These are phyloP conservation scores for Acleris sparsana DNA, from an alignment of 2,888 invertebrate species.

Conservation along the genomic window DNA sequence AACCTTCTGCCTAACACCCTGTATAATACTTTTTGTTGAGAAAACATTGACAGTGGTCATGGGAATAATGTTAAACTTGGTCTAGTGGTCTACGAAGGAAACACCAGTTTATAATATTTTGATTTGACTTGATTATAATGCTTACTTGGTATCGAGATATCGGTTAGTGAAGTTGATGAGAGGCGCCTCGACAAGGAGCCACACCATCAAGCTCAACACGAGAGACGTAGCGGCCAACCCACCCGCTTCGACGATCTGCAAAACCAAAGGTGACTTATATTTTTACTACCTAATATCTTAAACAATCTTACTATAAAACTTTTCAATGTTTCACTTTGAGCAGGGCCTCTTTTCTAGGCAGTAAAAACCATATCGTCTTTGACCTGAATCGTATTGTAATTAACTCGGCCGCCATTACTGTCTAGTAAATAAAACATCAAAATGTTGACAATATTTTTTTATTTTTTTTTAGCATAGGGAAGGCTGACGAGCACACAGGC, in stretches of 20 bases:
- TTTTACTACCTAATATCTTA: neutral
- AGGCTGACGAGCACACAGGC: too few relatives aligned
- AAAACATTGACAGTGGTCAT: too few relatives aligned
- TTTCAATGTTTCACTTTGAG: too few relatives aligned
- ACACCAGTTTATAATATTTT: neutral
- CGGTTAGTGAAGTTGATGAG: slow-evolving; percentile 27
- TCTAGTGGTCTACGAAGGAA: neutral
- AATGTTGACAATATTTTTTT: too few relatives aligned
- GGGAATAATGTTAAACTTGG: slow-evolving; percentile 11
- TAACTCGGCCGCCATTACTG: too few relatives aligned
- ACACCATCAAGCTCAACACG: slow-evolving; percentile 20
- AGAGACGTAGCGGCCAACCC: slow-evolving; percentile 5
- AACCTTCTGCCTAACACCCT: too few relatives aligned
- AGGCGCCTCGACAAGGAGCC: slow-evolving; percentile 32
- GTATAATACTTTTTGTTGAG: too few relatives aligned
- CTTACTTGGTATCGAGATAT: slow-evolving; percentile 29
- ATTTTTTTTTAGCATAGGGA: too few relatives aligned
- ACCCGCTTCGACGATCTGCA: slow-evolving; percentile 4
- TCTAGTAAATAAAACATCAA: too few relatives aligned
- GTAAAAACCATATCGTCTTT: too few relatives aligned
- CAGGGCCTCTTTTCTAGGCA: too few relatives aligned
- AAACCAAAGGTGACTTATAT: neutral
- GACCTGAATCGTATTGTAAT: too few relatives aligned
- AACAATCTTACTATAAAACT: neutral
- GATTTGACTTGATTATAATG: slow-evolving; percentile 6